Evolutionary conservation across 1,140 invertebrate genomes (phyloP).

Genomic region (Tetraneura akinire): DNA sequence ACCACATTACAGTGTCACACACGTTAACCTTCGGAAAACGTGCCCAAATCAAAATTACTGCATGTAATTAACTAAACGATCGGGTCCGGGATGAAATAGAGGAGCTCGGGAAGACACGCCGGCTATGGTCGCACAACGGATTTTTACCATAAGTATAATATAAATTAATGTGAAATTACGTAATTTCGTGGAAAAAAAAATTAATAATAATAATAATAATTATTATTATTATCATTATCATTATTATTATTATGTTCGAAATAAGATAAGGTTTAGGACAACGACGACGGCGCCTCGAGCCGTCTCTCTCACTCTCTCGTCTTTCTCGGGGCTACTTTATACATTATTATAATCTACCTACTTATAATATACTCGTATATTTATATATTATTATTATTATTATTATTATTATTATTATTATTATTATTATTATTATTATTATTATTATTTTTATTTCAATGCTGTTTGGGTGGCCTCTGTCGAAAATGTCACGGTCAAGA

Average conservation of each 20-base stretch:
- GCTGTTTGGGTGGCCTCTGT: slow-evolving; percentile 31
- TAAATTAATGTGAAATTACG: neutral
- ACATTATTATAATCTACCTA: no score
- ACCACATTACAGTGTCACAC: slow-evolving; percentile 22
- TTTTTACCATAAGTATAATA: no score
- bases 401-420: no score
- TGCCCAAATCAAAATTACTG: slow-evolving; percentile 25
- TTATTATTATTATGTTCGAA: neutral
- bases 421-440: no score
- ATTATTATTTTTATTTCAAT: neutral
- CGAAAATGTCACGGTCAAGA: slow-evolving; percentile 42
- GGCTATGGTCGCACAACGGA: no score
- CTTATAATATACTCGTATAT: no score
- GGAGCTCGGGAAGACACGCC: no score
- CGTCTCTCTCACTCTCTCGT: neutral
- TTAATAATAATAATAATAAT: neutral
- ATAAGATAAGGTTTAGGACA: neutral
- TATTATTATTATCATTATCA: no score
- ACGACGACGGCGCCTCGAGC: neutral
- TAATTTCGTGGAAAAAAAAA: slow-evolving; percentile 15
- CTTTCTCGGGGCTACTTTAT: no score
- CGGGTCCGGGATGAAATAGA: neutral
- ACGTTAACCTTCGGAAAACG: slow-evolving; percentile 29
- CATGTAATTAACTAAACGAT: slow-evolving; percentile 20
- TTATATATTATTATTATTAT: no score